Evolutionary conservation across 1,140 invertebrate species (phyloP).

Genomic region (Lepidostoma basale): DNA sequence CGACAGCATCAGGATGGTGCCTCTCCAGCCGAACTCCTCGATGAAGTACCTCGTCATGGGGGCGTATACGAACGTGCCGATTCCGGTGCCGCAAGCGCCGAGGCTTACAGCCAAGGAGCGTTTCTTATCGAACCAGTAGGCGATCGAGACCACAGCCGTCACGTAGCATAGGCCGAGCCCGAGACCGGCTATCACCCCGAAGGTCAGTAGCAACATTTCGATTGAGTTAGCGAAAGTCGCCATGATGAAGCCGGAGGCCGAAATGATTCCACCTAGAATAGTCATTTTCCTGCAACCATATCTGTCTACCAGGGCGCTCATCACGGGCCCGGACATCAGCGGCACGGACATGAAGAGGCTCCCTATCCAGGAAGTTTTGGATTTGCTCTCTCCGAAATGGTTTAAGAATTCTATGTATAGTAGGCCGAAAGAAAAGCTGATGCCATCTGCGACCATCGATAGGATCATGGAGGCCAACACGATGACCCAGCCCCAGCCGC

Average conservation of each 20-base stretch:
- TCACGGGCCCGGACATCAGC: slow-evolving; percentile 82
- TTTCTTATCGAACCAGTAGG: slow-evolving; percentile 95
- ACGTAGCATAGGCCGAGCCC: slow-evolving; percentile 88
- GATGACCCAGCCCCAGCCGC: slow-evolving; percentile 88
- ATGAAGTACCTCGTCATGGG: slow-evolving; percentile 79
- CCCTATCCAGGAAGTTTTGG: slow-evolving; percentile 87
- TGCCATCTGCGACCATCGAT: slow-evolving; percentile 93
- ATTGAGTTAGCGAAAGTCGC: slow-evolving; percentile 75
- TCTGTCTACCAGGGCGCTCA: slow-evolving; percentile 85
- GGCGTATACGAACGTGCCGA: slow-evolving; percentile 85
- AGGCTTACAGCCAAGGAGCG: slow-evolving; percentile 91
- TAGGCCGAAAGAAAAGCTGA: slow-evolving; percentile 91
- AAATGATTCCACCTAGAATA: slow-evolving; percentile 78
- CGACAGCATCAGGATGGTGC: slow-evolving; percentile 80
- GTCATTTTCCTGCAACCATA: slow-evolving; percentile 87
- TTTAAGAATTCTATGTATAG: slow-evolving; percentile 87
- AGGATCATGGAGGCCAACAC: slow-evolving; percentile 83
- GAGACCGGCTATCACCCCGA: slow-evolving; percentile 84
- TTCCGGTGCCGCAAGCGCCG: slow-evolving; percentile 87
- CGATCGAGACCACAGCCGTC: slow-evolving; percentile 89
- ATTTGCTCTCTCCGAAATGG: slow-evolving; percentile 81
- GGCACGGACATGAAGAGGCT: slow-evolving; percentile 89
- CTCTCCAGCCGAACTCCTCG: slow-evolving; percentile 83
- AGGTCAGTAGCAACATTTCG: slow-evolving; percentile 81
- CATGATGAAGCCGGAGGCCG: slow-evolving; percentile 79